Evolutionary conservation across 2,888 invertebrate genomes (phyloP).

Genomic region (Heliconius sara): DNA sequence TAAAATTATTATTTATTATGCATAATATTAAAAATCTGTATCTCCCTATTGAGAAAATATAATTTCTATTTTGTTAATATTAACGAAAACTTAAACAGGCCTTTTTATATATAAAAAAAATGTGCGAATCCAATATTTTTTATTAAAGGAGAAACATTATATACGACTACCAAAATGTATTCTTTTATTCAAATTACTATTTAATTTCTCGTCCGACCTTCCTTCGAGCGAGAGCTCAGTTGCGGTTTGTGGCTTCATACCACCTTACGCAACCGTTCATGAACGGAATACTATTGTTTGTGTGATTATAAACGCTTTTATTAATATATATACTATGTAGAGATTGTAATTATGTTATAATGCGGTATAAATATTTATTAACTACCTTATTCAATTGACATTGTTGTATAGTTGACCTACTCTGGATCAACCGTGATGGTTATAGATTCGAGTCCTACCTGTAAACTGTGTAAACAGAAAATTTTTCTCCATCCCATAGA

Average conservation of each 20-base stretch:
- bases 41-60: no score
- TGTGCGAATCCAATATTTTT: no score
- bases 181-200: constrained; percentile 13
- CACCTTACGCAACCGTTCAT: constrained; percentile 35
- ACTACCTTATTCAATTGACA: no score
- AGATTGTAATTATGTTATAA: not conserved
- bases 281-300: constrained; percentile 28
- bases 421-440: no score
- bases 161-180: not conserved
- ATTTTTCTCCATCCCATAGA: no score
- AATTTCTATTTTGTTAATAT: no score
- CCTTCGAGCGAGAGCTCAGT: constrained; percentile 25
- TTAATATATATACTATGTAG: not conserved
- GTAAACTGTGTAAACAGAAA: no score
- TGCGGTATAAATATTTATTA: not conserved
- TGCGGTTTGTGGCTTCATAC: constrained; percentile 33
- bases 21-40: not conserved
- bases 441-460: no score
- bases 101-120: no score
- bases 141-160: not conserved
- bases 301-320: constrained; percentile 21
- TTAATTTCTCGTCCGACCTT: constrained; percentile 21
- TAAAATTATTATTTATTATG: not conserved
- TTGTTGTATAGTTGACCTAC: no score
- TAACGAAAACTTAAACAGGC: no score